Base-by-base conservation (phyloP, 2,888 invertebrate genomes). In the Coleophora deauratella region DNA sequence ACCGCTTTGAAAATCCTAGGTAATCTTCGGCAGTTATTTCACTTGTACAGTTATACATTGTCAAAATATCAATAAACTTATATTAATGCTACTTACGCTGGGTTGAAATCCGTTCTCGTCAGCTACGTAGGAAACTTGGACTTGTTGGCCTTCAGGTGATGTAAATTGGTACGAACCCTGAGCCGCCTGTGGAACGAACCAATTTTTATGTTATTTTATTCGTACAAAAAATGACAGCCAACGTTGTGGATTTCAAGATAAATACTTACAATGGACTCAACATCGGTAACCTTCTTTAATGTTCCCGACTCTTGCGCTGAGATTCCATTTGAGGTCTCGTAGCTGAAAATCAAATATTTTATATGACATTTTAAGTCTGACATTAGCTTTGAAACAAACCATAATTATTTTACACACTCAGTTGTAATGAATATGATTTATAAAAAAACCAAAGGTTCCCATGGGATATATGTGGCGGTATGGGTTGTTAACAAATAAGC, bases 71-170 rank as follows among this genome's bases (percentile, higher is more conserved):
- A 4, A n/a, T n/a, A n/a, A 21, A 21, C 21, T 4, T 4, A 21
- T 4, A 21, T 21, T 21, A 21, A 21, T 6, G 6, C 6, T 21
- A 21, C 64, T 60, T 50, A 78, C 91, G 59, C 82, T 72, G 14
- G 91, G 88, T 51, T 89, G 89, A 85, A 89, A 91, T 45, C 91
- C 91, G 48, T 89, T 88, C 66, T 91, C 91, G 55, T 91, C 90
- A 49, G 91, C 91, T 43, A 86, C 60, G 70, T 91, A 92, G 33
- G 75, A 67, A 45, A 91, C 59, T 13, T 69, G 63, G 53, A 90
- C 77, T 9, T 79, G 79, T 27, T 79, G 62, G 3, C 91, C 91
- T 51, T 91, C 90, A 10, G 89, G 89, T 2, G 88, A 87, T 4
- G 78, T 87, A 66, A 79, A 88, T 35, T 85, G 74, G 77, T 72